A percentile compares a stretch with the other conserved stretches of the same genome.
Conservation (phyloP, 1,140 invertebrate species). For the Drosophila grimshawi region DNA sequence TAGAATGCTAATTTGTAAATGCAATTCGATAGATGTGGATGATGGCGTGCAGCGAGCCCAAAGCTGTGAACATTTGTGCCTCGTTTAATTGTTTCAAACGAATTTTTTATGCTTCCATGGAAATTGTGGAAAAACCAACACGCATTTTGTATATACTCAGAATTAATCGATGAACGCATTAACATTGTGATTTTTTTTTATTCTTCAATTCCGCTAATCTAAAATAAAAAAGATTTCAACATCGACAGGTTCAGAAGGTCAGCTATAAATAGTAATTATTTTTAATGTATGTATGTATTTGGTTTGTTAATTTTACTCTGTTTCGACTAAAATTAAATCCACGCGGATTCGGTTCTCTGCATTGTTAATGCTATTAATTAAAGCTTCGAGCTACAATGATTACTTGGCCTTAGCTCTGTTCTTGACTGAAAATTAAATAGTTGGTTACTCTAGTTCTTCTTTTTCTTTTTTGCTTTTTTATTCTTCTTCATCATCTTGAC, state of each 20-base stretch:
- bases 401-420: neutral
- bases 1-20: slow-evolving; percentile 80
- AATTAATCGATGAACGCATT: slow-evolving; percentile 13
- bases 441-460: neutral
- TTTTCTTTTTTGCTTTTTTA: neutral
- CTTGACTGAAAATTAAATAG: no score
- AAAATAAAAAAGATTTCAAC: neutral
- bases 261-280: slow-evolving; percentile 11
- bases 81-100: slow-evolving; percentile 47
- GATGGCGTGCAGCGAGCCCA: slow-evolving; percentile 25
- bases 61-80: slow-evolving; percentile 62
- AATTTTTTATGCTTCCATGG: slow-evolving; percentile 42
- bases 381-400: neutral
- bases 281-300: neutral
- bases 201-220: neutral
- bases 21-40: slow-evolving; percentile 56
- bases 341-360: neutral
- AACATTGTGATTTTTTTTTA: neutral
- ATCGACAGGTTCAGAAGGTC: neutral
- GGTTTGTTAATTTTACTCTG: no score
- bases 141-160: slow-evolving; percentile 16
- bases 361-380: slow-evolving; percentile 6
- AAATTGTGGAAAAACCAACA: slow-evolving; percentile 44
- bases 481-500: neutral
- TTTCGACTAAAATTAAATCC: neutral